Conservation (phyloP, 1,140 invertebrate species). For the Rhyacophila brunnea region DNA sequence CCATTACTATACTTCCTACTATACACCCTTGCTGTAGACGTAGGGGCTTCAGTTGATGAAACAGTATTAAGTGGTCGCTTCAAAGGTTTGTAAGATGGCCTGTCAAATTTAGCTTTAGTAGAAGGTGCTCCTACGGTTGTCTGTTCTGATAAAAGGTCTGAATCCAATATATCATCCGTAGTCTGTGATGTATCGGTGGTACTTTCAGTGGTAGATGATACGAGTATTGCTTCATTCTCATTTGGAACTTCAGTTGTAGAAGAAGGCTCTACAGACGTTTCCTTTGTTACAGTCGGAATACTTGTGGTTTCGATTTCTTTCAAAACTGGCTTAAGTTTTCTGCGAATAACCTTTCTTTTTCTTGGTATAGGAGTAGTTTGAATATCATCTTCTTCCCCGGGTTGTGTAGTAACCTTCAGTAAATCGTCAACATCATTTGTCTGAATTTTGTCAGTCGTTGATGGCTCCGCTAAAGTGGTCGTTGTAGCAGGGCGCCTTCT, state of each 20-base stretch:
- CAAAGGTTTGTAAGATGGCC: constrained; percentile 46
- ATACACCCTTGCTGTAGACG: constrained; percentile 46
- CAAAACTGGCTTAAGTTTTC: constrained; percentile 47
- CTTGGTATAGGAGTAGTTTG: constrained; percentile 35
- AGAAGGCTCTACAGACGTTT: not conserved
- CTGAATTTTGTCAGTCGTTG: constrained; percentile 24
- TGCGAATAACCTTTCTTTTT: constrained; percentile 56
- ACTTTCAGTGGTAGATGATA: not conserved
- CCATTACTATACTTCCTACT: constrained; percentile 53
- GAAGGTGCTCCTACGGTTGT: constrained; percentile 23
- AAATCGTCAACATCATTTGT: constrained; percentile 15
- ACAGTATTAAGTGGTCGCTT: constrained; percentile 43
- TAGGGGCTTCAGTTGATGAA: constrained; percentile 46
- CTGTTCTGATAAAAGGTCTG: constrained; percentile 18
- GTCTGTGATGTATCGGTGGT: constrained; percentile 1
- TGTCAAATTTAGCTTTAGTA: constrained; percentile 24
- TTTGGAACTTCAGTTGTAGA: not conserved
- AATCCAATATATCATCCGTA: constrained; percentile 6
- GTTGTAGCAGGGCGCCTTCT: constrained; percentile 43
- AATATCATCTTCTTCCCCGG: constrained; percentile 6
- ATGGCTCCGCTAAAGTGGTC: constrained; percentile 31
- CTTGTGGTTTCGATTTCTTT: constrained; percentile 25
- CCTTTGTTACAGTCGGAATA: constrained; percentile 27
- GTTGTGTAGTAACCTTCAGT: constrained; percentile 4
- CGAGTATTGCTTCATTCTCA: constrained; percentile 3